Evolutionary conservation across 2,113 vertebrate genomes (phyloP).

Genomic region (Ctenodactylus gundi): DNA sequence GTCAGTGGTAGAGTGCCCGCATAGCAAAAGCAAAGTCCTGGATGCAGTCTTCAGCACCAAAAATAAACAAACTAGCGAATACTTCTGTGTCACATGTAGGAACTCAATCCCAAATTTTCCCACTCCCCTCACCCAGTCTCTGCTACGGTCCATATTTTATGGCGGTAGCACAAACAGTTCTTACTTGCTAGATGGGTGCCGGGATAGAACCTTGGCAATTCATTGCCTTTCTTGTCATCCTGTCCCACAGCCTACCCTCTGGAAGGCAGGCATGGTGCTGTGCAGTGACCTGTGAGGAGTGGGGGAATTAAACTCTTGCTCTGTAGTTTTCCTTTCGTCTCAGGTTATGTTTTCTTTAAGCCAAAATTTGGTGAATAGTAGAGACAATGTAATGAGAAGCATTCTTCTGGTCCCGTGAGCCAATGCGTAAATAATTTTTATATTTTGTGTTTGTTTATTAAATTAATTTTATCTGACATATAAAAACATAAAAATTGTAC

Average conservation of each 20-base stretch:
- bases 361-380: not conserved
- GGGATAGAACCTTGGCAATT: not conserved
- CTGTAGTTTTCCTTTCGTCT: not conserved
- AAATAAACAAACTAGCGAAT: too few species aligned
- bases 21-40: too few species aligned
- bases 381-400: not conserved
- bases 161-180: not conserved
- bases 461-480: not conserved
- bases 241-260: not conserved
- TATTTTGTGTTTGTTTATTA: not conserved
- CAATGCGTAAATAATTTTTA: not conserved
- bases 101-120: not conserved
- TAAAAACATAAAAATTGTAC: not conserved
- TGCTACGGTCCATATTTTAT: not conserved
- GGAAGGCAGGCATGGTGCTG: not conserved
- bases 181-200: not conserved
- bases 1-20: too few species aligned
- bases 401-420: not conserved
- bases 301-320: not conserved
- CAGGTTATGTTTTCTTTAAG: not conserved
- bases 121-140: not conserved
- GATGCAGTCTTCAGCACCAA: too few species aligned
- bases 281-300: fast-evolving
- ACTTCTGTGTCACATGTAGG: not conserved
- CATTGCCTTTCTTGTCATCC: not conserved